phyloP scores from a whole-genome alignment of 2,113 vertebrate genomes.

The Barbus barbus region DNA sequence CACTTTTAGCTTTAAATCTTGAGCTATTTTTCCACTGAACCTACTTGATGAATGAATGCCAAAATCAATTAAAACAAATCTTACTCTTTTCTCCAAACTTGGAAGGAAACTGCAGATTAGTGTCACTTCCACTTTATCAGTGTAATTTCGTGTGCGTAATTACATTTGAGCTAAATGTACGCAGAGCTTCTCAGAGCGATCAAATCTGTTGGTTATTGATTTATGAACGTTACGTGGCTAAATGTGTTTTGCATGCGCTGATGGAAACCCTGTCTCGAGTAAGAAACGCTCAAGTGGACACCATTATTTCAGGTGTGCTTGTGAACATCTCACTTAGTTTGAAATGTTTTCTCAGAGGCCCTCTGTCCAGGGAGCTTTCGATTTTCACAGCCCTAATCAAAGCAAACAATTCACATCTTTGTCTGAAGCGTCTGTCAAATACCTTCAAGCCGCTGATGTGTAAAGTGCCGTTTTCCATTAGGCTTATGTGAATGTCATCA shows the following conservation, averaged over 20 bases:
- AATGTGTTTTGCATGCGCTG: not conserved
- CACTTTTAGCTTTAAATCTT: slow-evolving; percentile 47
- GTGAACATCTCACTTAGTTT: slow-evolving; percentile 32
- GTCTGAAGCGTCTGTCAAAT: slow-evolving; percentile 46
- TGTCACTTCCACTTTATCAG: slow-evolving; percentile 64
- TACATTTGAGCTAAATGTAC: slow-evolving; percentile 11
- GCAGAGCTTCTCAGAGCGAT: slow-evolving; percentile 3
- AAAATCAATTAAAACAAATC: slow-evolving; percentile 66
- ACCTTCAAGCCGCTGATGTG: slow-evolving; percentile 84
- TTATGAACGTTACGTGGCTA: not conserved
- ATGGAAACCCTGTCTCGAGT: slow-evolving; percentile 59
- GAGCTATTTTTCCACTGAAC: slow-evolving; percentile 17
- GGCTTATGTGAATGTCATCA: slow-evolving; percentile 74
- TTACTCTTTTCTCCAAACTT: slow-evolving; percentile 52
- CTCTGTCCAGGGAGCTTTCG: slow-evolving; percentile 29
- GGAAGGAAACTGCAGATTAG: slow-evolving; percentile 65
- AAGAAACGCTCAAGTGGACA: slow-evolving; percentile 44
- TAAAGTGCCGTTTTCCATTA: slow-evolving; percentile 88
- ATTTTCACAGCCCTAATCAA: slow-evolving; percentile 41
- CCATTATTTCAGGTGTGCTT: slow-evolving; percentile 37
- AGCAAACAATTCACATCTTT: slow-evolving; percentile 45
- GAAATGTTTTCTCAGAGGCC: slow-evolving; percentile 33
- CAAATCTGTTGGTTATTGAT: slow-evolving; percentile 31
- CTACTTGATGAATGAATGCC: slow-evolving; percentile 34
- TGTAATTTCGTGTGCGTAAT: slow-evolving; percentile 46